A percentile compares a stretch with the other conserved stretches of the same genome.
These are phyloP conservation scores for Eurytoma californica DNA, from an alignment of 2,888 invertebrate genomes.

Conservation along the genomic window DNA sequence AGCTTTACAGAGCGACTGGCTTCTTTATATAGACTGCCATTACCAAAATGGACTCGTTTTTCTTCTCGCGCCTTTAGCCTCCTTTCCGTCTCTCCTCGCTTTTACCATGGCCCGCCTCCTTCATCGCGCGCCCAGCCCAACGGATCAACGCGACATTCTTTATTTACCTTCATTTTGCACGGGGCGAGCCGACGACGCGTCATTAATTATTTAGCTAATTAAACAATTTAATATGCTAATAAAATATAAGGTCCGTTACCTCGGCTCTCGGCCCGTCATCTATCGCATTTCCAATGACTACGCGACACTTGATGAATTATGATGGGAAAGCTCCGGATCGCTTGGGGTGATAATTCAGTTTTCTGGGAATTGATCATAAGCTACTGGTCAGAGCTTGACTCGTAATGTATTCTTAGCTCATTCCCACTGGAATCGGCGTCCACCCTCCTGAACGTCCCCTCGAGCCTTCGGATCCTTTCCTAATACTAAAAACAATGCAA, in stretches of 20 bases:
- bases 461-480: constrained; percentile 1
- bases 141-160: background rate
- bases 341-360: constrained; percentile 64
- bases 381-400: constrained; percentile 67
- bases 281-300: constrained; percentile 40
- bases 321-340: constrained; percentile 57
- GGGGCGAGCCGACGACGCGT: no score
- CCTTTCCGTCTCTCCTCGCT: constrained; percentile 19
- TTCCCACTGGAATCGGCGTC: constrained; percentile 69
- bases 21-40: constrained; percentile 69
- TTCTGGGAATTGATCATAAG: constrained; percentile 68
- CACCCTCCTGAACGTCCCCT: constrained; percentile 30
- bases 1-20: constrained; percentile 69
- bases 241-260: constrained; percentile 15
- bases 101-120: background rate
- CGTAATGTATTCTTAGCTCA: constrained; percentile 71
- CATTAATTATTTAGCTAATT: background rate
- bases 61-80: constrained; percentile 62
- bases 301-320: constrained; percentile 57
- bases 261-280: background rate
- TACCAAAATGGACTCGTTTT: constrained; percentile 73
- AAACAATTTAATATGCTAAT: constrained; percentile 35
- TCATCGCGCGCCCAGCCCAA: background rate
- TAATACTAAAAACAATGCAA: no score
- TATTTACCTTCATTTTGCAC: background rate